Evolutionary conservation across 2,888 invertebrate species (phyloP).

Genomic region (Taphrorychus bicolor): DNA sequence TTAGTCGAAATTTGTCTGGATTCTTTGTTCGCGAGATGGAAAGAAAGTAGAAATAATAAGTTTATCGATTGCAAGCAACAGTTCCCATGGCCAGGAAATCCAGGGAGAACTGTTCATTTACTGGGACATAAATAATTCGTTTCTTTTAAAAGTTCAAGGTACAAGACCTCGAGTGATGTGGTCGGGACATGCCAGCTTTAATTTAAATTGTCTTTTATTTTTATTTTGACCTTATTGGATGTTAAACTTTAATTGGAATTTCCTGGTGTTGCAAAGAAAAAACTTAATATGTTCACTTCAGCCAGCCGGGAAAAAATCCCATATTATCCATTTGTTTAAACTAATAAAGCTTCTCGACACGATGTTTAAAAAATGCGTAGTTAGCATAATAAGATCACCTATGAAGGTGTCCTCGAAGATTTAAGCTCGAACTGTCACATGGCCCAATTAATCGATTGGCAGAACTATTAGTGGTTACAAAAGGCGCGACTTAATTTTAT

Average conservation of each 20-base stretch:
- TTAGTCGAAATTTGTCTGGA: not conserved
- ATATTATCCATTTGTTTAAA: no score
- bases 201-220: conserved; percentile 9
- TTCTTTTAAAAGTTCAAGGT: conserved; percentile 24
- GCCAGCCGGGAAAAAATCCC: not conserved
- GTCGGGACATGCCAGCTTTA: conserved; percentile 9
- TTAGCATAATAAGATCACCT: not conserved
- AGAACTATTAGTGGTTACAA: not conserved
- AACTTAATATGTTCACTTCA: not conserved
- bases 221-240: not conserved
- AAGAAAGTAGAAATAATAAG: not conserved
- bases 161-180: not conserved
- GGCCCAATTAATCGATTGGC: not conserved
- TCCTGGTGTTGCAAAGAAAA: not conserved
- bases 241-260: not conserved
- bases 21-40: no score
- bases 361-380: not conserved
- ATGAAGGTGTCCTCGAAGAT: not conserved
- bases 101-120: conserved; percentile 18
- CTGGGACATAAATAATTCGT: conserved; percentile 19
- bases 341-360: not conserved
- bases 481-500: not conserved
- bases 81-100: conserved; percentile 10
- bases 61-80: conserved; percentile 8
- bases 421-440: not conserved